These are phyloP conservation scores for Meriones unguiculatus DNA, from an alignment of 2,113 vertebrate species.

Conservation along the genomic window DNA sequence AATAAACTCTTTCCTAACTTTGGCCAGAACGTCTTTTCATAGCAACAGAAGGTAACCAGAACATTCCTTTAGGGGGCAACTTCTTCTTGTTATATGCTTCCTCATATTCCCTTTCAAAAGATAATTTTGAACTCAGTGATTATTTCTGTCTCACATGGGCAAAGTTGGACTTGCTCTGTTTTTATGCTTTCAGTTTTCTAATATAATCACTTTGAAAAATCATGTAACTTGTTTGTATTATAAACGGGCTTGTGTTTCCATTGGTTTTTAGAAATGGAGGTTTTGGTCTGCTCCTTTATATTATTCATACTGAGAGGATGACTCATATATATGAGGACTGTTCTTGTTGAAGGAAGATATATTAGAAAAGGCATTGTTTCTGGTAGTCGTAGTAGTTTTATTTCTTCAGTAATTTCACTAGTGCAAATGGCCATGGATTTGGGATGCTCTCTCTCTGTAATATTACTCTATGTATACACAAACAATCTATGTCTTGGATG, in stretches of 20 bases:
- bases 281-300: background rate
- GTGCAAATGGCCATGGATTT: background rate
- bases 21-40: background rate
- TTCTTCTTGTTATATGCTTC: background rate
- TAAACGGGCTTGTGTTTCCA: constrained; percentile 77
- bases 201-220: constrained; percentile 71
- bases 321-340: constrained; percentile 32
- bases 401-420: constrained; percentile 55
- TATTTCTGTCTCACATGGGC: background rate
- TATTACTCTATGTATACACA: background rate
- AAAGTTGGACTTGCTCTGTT: fast-evolving
- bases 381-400: background rate
- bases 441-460: background rate
- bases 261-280: constrained; percentile 67
- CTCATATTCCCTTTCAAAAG: background rate
- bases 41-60: background rate
- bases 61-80: background rate
- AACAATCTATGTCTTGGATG: background rate
- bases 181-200: background rate
- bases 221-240: constrained; percentile 70
- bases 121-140: background rate
- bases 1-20: background rate
- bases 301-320: background rate
- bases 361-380: constrained; percentile 58
- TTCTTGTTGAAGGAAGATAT: constrained; percentile 23